Evolutionary conservation across 2,888 invertebrate species (phyloP), one percentile per base, ranked within the genome.

Genomic region (Dione juno): DNA sequence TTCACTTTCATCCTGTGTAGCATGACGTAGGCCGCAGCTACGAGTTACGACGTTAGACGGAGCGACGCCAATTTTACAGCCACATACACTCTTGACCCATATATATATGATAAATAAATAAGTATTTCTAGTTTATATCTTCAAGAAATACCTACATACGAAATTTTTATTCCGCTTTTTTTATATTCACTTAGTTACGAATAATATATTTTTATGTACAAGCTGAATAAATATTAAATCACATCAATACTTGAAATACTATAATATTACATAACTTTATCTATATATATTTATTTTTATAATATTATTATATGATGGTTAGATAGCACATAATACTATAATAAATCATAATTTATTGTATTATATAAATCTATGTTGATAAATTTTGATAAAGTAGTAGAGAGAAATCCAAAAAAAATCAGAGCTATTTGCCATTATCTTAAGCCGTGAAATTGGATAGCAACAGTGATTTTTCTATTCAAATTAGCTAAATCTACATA

Each of bases 21-120:
- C 61, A 14, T 45, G n/a, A 61, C 61, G 61, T 61, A 61, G 45
- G 11, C 21, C 43, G 61, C n/a, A 10, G 61, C 45, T 45, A 61
- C 61, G 61, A 61, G 43, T 61, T 61, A 61, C 61, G 61, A 43
- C 61, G n/a, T 28, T 43, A 61, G 61, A 61, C 61, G 45, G n/a
- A 61, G 35, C 61, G 61, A 61, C 61, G 61, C 61, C 61, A 45
- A 61, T n/a, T 61, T 28, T 35, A 61, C 45, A 28, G 16, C 35
- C 61, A 7, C 45, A 45, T 45, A 43, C 45, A 61, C 61, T 61
- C 61, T 61, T 45, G 61, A 61, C 45, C 61, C 45, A 61, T 14
- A 61, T 61, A 61, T 28, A 61, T n/a, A 45, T 61, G 35, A 61
- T 45, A 61, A 61, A 61, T 61, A 45, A 45, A 61, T 61, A 61